A percentile compares a stretch with the other conserved stretches of the same genome.
Conservation (phyloP, 2,888 invertebrate genomes). For the Ischnus inquisitorius region DNA sequence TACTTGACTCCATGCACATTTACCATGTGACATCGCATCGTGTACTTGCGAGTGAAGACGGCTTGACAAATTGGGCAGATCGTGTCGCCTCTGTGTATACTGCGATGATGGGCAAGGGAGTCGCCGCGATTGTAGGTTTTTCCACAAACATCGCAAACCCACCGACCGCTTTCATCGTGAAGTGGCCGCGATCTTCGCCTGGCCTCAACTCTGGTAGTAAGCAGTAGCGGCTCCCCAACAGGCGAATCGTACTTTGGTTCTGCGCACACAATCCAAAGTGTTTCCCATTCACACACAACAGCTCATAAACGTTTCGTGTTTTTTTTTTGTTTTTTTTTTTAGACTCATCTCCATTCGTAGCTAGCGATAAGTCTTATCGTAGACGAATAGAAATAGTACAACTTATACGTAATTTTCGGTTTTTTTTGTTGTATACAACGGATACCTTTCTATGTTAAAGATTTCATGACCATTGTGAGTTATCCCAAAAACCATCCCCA, state of each 20-base stretch:
- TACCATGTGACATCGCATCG: conserved; percentile 84
- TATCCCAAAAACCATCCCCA: conserved; percentile 78
- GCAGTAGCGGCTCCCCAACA: conserved; percentile 78
- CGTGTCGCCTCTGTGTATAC: conserved; percentile 85
- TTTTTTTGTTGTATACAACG: conserved; percentile 48
- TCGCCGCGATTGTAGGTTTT: conserved; percentile 85
- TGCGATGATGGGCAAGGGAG: conserved; percentile 85
- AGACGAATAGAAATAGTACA: conserved; percentile 51
- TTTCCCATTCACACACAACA: conserved; percentile 82
- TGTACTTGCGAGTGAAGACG: conserved; percentile 84
- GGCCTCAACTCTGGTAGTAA: conserved; percentile 70
- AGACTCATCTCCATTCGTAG: conserved; percentile 57
- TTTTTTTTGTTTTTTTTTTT: conserved; percentile 52
- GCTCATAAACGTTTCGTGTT: conserved; percentile 73
- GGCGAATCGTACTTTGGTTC: conserved; percentile 81
- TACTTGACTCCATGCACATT: conserved; percentile 83
- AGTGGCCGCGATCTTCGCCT: conserved; percentile 82
- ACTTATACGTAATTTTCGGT: conserved; percentile 20
- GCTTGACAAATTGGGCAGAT: conserved; percentile 84
- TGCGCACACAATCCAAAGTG: conserved; percentile 85
- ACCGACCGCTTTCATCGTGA: conserved; percentile 83
- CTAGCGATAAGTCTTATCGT: conserved; percentile 41
- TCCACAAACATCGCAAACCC: conserved; percentile 85
- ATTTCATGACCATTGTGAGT: conserved; percentile 73
- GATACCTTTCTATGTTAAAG: conserved; percentile 67